Evolutionary conservation across 1,140 invertebrate genomes (phyloP), one percentile per base, ranked within the genome.

Genomic region (Drosophila prosaltans): DNA sequence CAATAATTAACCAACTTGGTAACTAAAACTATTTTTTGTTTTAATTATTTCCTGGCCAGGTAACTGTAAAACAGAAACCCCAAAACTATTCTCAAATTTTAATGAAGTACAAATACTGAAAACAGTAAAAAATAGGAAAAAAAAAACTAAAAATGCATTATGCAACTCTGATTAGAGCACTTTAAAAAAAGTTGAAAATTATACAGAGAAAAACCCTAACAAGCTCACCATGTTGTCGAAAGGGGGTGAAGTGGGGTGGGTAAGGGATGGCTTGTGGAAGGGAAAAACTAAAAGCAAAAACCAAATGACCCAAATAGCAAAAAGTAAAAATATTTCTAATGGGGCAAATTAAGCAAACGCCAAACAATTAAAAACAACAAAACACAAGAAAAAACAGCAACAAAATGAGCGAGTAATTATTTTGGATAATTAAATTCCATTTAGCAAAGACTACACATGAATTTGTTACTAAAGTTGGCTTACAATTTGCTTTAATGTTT

Each of bases 401-500:
- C 75, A 82, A 63, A 88, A 86, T 86, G 83, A 86, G 83, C 82
- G 83, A 78, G 77, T 88, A 86, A 86, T 86, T 86, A 86, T 86
- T 80, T 86, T 88, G 45, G 45, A 77, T 86, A 86, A 86, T 86
- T 86, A 86, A 88, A 86, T 83, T 86, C 83, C 83, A 77, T 86
- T 86, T 86, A 88, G 85, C 79, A 65, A 70, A 78, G 78, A 72
- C 78, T 69, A 69, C 55, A 58, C 81, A 57, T 63, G 68, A 54
- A 69, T 55, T 21, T 57, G 24, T 28, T 64, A 16, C 45, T 41
- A 57, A 45, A 69, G 54, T 72, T 76, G 73, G 70, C 75, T 59
- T 54, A 39, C 74, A 77, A 80, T 80, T 80, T 80, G 72, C 24
- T 24, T 39, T 69, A 43, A 63, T 73, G 45, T 78, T 72, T 76